A percentile compares a stretch with the other conserved stretches of the same genome.
Evolutionary conservation across 2,113 vertebrate genomes (phyloP).

Genomic region (Boleophthalmus pectinirostris): DNA sequence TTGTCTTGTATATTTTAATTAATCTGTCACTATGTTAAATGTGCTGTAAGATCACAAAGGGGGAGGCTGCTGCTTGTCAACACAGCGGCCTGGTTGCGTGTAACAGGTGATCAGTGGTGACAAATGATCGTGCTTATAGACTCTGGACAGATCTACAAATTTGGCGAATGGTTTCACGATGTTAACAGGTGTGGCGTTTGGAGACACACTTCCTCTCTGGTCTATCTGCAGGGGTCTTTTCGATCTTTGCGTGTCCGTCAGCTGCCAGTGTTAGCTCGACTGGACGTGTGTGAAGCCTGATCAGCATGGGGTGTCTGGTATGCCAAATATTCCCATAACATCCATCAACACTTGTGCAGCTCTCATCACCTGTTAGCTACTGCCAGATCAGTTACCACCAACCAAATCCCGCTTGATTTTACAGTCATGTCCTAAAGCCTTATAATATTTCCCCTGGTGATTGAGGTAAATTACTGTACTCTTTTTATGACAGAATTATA

Average conservation of each 20-base stretch:
- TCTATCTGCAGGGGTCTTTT: conserved; percentile 15
- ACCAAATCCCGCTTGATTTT: conserved; percentile 21
- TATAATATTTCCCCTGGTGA: conserved; percentile 10
- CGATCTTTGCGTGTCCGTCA: conserved; percentile 34
- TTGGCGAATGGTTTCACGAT: conserved; percentile 37
- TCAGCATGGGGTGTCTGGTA: conserved; percentile 56
- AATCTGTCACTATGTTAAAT: conserved; percentile 50
- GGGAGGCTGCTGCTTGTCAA: conserved; percentile 16
- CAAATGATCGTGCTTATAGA: conserved; percentile 25
- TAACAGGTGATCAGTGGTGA: conserved; percentile 43
- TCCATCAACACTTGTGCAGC: conserved; percentile 52
- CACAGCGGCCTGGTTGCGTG: conserved; percentile 17
- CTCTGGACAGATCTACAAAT: conserved; percentile 10
- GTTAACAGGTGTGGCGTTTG: conserved; percentile 55
- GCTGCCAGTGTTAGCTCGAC: conserved; percentile 52
- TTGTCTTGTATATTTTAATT: conserved; percentile 53
- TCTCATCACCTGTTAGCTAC: conserved; percentile 67
- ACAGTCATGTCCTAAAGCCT: conserved; percentile 12
- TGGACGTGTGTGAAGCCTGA: conserved; percentile 59
- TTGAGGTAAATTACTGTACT: neutral
- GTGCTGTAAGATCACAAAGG: conserved; percentile 19
- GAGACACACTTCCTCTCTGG: conserved; percentile 34
- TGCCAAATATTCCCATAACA: conserved; percentile 59
- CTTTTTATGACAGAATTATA: neutral
- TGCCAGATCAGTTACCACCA: conserved; percentile 30